Percentiles rank a stretch among this genome's conserved stretches.
phyloP scores from a whole-genome alignment of 2,113 vertebrate genomes.

The Sakesphorus luctuosus region DNA sequence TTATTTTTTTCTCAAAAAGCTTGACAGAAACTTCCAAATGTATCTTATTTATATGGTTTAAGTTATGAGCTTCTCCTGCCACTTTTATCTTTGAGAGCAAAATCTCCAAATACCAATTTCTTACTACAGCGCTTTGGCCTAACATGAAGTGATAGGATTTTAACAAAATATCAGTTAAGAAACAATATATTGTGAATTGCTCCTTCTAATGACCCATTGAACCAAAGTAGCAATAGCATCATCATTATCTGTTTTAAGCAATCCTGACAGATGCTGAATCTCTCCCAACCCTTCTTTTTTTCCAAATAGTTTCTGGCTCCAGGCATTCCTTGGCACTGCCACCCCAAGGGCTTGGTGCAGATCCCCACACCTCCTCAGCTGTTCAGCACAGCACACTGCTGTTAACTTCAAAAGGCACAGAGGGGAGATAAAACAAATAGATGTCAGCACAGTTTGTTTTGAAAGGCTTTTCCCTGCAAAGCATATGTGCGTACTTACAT shows the following conservation, averaged over 20 bases:
- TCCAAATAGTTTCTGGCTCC: conserved; percentile 3
- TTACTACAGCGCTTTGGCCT: not conserved
- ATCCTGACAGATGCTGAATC: not conserved
- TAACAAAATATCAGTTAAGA: not conserved
- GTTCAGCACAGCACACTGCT: conserved; percentile 40
- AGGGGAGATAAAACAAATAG: conserved; percentile 61
- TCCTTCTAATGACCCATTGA: not conserved
- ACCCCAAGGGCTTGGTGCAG: conserved; percentile 57
- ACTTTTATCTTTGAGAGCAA: not conserved
- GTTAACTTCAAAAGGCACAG: conserved; percentile 61
- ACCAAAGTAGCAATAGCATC: not conserved
- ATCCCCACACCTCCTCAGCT: conserved; percentile 44
- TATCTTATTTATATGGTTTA: not conserved
- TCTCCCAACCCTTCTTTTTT: conserved; percentile 20
- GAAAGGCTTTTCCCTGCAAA: conserved; percentile 59
- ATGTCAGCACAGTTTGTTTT: conserved; percentile 63
- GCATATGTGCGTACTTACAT: not conserved
- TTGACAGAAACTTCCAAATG: not conserved
- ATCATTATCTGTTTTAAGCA: conserved; percentile 48
- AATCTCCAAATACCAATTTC: not conserved
- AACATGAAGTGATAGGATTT: not conserved
- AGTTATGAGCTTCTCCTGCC: not conserved
- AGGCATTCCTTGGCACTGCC: conserved; percentile 66
- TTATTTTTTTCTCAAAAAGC: not conserved
- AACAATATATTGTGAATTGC: not conserved